These are phyloP conservation scores for Vultur gryphus DNA, from an alignment of 2,797 vertebrate species.

Conservation along the genomic window DNA sequence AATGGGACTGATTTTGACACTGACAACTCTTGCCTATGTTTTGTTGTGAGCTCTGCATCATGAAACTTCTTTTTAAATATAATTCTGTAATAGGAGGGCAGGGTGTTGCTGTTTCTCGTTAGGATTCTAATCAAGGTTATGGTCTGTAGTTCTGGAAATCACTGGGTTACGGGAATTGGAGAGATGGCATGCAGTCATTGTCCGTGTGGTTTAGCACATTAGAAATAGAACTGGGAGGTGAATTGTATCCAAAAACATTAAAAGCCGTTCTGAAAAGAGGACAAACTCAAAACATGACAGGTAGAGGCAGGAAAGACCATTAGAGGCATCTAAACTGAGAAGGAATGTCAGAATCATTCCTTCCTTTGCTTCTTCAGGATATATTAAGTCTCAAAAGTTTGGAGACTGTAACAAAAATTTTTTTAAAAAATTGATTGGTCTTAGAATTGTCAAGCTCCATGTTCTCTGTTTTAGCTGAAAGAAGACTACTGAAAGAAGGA, in stretches of 20 bases:
- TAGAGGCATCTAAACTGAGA: not conserved
- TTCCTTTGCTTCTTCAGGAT: not conserved
- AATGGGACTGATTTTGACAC: not conserved
- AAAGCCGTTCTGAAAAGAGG: not conserved
- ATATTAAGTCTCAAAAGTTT: not conserved
- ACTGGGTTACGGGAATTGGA: not conserved
- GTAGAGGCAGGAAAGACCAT: not conserved
- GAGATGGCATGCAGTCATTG: not conserved
- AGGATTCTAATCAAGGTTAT: not conserved
- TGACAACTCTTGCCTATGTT: not conserved
- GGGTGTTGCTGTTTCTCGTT: not conserved
- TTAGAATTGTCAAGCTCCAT: not conserved
- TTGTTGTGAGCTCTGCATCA: not conserved
- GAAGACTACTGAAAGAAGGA: not conserved
- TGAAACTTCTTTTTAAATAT: not conserved
- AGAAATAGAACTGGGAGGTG: not conserved
- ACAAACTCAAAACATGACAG: not conserved
- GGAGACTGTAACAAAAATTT: not conserved
- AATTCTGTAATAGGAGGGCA: not conserved
- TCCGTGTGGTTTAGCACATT: not conserved
- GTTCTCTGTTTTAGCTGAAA: not conserved
- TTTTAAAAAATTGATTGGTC: accelerated
- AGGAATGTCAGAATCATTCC: not conserved
- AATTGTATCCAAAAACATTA: not conserved
- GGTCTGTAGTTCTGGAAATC: not conserved